Evolutionary conservation across 2,797 vertebrate species (phyloP), one percentile per base, ranked within the genome.

Genomic region (Cirrhinus molitorella): DNA sequence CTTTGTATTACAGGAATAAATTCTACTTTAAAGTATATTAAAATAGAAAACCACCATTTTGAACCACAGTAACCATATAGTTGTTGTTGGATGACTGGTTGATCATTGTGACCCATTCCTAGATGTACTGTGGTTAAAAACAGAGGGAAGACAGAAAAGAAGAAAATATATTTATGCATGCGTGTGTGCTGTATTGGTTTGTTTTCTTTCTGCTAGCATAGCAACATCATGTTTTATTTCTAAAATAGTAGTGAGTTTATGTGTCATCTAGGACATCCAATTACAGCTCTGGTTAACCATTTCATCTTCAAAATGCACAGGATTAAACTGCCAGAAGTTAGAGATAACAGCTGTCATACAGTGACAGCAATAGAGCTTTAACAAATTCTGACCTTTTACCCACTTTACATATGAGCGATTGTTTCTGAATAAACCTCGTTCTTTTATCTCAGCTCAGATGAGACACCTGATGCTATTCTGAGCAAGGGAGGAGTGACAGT

Each of bases 401-500:
- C 47, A 47, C 19, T 81, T 65, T 70, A 59, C 53, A 55, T 67
- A 49, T 25, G 49, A 45, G 34, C 19, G 10, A 34, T 47, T 74
- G n/a, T 75, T 65, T 70, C 25, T 21, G 74, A 55, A 80, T 65
- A 43, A 76, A 59, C 25, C 13, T 6, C 5, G 72, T 67, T 76
- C 40, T 67, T 67, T 75, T 66, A 76, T 83, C 63, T 76, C 61
- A 76, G 49, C 61, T 75, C 61, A 83, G 49, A 66, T 67, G 81
- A 83, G 81, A 67, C 71, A 68, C 72, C 72, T 83, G 73, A 68
- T 68, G 63, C 73, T 83, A 76, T 83, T 83, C 23, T 57, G 73
- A 76, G 72, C 17, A 31, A 57, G 9, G 9, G 16, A 57, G 40
- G 37, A 76, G 72, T 83, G 81, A 83, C 81, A 83, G 61, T 76